phyloP scores from a whole-genome alignment of 2,113 vertebrate species.

The Forbesichthys papilliferus region DNA sequence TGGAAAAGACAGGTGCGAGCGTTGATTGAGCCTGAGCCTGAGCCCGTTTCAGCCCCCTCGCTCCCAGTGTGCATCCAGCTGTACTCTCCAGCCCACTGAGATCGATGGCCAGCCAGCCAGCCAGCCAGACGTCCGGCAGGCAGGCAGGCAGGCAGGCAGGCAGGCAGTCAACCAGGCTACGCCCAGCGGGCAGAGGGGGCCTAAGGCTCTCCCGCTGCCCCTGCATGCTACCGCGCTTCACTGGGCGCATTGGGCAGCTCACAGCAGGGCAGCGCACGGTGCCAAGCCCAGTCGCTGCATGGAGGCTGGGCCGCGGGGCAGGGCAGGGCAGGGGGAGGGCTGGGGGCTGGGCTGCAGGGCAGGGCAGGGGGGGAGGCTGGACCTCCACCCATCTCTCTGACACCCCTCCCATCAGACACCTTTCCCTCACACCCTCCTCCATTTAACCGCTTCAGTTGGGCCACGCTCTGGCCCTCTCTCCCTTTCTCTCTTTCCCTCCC shows the following conservation, averaged over 20 bases:
- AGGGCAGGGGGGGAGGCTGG: conserved; percentile 39
- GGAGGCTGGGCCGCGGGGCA: conserved; percentile 51
- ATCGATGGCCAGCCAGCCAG: conserved; percentile 85
- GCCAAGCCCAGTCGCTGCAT: conserved; percentile 69
- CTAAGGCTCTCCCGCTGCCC: conserved; percentile 57
- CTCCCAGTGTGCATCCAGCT: conserved; percentile 85
- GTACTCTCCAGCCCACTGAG: conserved; percentile 84
- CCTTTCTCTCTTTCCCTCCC: conserved; percentile 48
- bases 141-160: conserved; percentile 65
- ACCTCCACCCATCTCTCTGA: conserved; percentile 52
- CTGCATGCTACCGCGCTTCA: conserved; percentile 70
- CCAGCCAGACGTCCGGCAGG: conserved; percentile 76
- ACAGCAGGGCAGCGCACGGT: conserved; percentile 74
- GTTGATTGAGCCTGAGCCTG: conserved; percentile 76
- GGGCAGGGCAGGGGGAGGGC: conserved; percentile 5
- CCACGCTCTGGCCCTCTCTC: conserved; percentile 70
- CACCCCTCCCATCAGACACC: conserved; percentile 46
- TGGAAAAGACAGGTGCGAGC: conserved; percentile 78
- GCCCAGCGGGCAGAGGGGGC: conserved; percentile 67
- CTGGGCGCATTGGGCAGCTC: conserved; percentile 84
- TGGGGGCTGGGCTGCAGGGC: neutral
- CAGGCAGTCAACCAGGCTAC: conserved; percentile 62
- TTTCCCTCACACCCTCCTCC: conserved; percentile 77
- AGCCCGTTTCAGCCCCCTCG: conserved; percentile 82
- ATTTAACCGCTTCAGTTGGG: conserved; percentile 71